Base-by-base conservation (phyloP, 1,140 invertebrate species). In the Teleopsis dalmanni region DNA sequence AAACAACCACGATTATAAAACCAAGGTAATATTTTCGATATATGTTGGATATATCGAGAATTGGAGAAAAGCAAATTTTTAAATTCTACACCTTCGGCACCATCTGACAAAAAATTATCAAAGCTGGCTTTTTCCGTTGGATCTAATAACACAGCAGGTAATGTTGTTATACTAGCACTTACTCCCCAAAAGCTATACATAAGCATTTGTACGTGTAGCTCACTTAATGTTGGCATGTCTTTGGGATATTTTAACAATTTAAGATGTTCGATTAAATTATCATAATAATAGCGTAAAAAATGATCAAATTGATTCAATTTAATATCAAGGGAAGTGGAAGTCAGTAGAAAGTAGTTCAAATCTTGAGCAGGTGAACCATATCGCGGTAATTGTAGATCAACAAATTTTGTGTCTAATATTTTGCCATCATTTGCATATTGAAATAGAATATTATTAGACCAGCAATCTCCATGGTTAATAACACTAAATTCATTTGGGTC, bases 371-470 rank as follows among this genome's bases (percentile, higher is more conserved):
- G 63, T 21, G 55, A 45, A 5, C 59, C 59, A 23, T 44, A 63
- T 48, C 53, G 53, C 8, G 57, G 54, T 47, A 56, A 64, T 43
- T 66, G 63, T 33, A 66, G 62, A 25, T 66, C 63, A 13, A 66
- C 63, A 44, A 57, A 66, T 4, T 54, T 18, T 52, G 57, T 54
- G 5, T 66, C 63, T 2, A 51, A 21, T 6, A 61, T 13, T 50
- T 76, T 71, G 2, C 63, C 71, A 19, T 65, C 58, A 3, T 60
- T 59, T 48, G 61, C 60, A 42, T 74, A 72, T 41, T 62, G 65
- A 46, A 83, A 83, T 54, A 85, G 62, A 59, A 83, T 78, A 48
- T 85, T 85, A 53, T 81, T 82, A 1, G 76, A 63, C 81, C 81
- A 84, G 10, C 73, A 74, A 55, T 84, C 82, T 11, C 82, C 82